Conservation (phyloP, 2,888 invertebrate genomes). For the Lutraria lutraria region DNA sequence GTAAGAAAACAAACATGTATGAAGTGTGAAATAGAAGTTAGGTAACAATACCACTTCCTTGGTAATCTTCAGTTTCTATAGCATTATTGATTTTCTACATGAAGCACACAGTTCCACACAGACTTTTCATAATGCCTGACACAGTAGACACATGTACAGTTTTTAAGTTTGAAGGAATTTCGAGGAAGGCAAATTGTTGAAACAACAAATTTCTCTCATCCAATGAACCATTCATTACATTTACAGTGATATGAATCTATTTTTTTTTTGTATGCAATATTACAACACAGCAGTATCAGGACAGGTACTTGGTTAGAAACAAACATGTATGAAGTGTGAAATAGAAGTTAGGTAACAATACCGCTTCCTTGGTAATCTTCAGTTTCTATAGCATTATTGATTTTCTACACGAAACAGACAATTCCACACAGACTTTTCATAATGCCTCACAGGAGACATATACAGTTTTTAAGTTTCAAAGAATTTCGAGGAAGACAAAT, state of each 20-base stretch:
- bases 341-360: neutral
- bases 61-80: conserved; percentile 57
- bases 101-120: conserved; percentile 34
- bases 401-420: conserved; percentile 58
- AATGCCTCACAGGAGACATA: too few species aligned
- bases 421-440: conserved; percentile 55
- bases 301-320: neutral
- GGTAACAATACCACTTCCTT: conserved; percentile 33
- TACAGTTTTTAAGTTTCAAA: too few species aligned
- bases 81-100: conserved; percentile 70
- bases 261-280: neutral
- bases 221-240: too few species aligned
- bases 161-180: too few species aligned
- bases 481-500: too few species aligned
- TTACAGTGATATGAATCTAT: too few species aligned
- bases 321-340: conserved; percentile 13
- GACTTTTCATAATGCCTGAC: conserved; percentile 67
- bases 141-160: neutral
- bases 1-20: neutral
- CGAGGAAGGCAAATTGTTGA: too few species aligned
- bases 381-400: conserved; percentile 67
- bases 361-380: conserved; percentile 50
- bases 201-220: too few species aligned
- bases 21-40: conserved; percentile 18
- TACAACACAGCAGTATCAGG: neutral